Base-by-base conservation (phyloP, 1,140 invertebrate species). In the Aphidius ervi region DNA sequence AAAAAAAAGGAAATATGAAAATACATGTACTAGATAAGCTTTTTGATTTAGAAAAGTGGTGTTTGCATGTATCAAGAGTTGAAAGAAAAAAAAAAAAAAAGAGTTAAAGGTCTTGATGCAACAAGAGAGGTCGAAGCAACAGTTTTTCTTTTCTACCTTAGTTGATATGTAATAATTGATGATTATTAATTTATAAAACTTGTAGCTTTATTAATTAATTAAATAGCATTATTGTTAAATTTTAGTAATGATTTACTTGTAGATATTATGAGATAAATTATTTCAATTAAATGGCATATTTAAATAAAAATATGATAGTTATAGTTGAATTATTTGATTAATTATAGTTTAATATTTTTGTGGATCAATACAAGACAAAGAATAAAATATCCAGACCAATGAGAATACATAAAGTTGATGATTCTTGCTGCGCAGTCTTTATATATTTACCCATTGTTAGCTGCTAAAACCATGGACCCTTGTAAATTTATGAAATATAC, bases 361-460 rank as follows among this genome's bases (percentile, higher is more conserved):
- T 65, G 74, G 75, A 80, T 80, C 78, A 79, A 80, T 80, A 80
- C 75, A 68, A 73, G 65, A 78, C 75, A 77, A 77, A 73, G 70
- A 71, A 6, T 16, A 66, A 9, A n/a, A 9, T 39, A 56, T 37
- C 23, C 71, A 72, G 72, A 74, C 75, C 73, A 71, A 76, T 78
- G 72, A 63, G 65, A 62, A 69, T 64, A 66, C 63, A 73, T 68
- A 68, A 65, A 31, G 23, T 62, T 63, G 63, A 70, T 65, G 67
- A 63, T 63, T 64, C 64, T 73, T 52, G 56, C 69, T 71, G 74
- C 75, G 52, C 52, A 54, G 40, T 54, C 37, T 42, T 7, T 43
- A 43, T 43, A 10, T 10, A 2, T 8, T 20, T 20, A 54, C 31
- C 40, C 52, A 54, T 54, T 40, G 40, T 31, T 31, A 54, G 7